phyloP scores from a whole-genome alignment of 2,888 invertebrate species.

The Pandemis corylana region DNA sequence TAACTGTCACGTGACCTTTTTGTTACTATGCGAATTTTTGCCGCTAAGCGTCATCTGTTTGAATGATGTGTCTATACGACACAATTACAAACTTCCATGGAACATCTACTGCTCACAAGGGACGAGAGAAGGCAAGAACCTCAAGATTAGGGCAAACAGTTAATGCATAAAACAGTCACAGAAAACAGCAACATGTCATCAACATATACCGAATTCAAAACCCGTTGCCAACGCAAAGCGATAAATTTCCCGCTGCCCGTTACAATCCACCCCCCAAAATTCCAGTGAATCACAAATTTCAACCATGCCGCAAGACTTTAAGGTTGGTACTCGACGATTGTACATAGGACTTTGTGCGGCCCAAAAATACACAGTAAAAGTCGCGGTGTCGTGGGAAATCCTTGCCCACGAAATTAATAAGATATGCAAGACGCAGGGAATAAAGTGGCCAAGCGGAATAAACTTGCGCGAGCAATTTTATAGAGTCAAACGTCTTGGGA shows the following conservation, averaged over 20 bases:
- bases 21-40: no score
- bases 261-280: slow-evolving; percentile 1
- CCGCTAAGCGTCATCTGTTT: no score
- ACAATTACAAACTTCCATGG: no score
- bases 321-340: not conserved
- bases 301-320: not conserved
- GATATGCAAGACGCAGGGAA: slow-evolving; percentile 29
- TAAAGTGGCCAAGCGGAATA: slow-evolving; percentile 22
- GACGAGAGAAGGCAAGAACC: no score
- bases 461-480: slow-evolving; percentile 28
- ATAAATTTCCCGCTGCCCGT: slow-evolving; percentile 3
- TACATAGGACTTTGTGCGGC: not conserved
- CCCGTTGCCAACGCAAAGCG: slow-evolving; percentile 7
- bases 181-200: slow-evolving; percentile 11
- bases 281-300: not conserved
- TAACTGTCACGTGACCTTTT: no score
- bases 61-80: no score
- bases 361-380: slow-evolving; percentile 25
- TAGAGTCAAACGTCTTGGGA: slow-evolving; percentile 32
- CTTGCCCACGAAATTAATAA: slow-evolving; percentile 37
- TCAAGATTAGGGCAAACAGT: not conserved
- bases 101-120: no score
- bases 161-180: not conserved
- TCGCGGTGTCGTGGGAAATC: slow-evolving; percentile 31
- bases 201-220: slow-evolving; percentile 11